Percentiles rank a stretch among this genome's conserved stretches.
Conservation (phyloP, 2,888 invertebrate genomes). For the Agrotis clavis region DNA sequence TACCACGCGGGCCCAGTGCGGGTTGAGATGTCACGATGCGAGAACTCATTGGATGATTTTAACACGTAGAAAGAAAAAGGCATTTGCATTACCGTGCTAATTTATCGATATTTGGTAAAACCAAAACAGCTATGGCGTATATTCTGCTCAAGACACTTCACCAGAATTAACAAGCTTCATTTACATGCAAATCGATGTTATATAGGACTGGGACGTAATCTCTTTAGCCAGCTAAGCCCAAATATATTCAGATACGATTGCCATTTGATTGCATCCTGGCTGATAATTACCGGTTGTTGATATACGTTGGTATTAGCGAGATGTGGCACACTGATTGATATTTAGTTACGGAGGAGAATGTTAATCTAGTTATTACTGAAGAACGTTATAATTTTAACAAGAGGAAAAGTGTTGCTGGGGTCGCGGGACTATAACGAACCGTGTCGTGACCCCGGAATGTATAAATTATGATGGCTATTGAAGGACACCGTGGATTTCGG, state of each 20-base stretch:
- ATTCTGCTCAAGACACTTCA: conserved; percentile 65
- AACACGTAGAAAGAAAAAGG: background rate
- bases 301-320: conserved; percentile 34
- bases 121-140: conserved; percentile 56
- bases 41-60: no score
- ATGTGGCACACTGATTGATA: conserved; percentile 35
- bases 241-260: conserved; percentile 68
- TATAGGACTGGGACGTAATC: conserved; percentile 65
- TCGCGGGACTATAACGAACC: no score
- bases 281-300: conserved; percentile 59
- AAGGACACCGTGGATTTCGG: no score
- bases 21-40: no score
- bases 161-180: conserved; percentile 69
- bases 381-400: no score
- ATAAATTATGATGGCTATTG: no score
- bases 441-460: no score
- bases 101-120: conserved; percentile 17
- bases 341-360: conserved; percentile 14
- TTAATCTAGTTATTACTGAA: conserved; percentile 2
- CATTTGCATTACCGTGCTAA: background rate
- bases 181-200: conserved; percentile 74
- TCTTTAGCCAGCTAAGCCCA: conserved; percentile 64
- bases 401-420: no score
- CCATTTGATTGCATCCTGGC: conserved; percentile 57
- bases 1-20: no score